Base-by-base conservation (phyloP, 2,797 vertebrate genomes). In the Orientallactaga sibirica region DNA sequence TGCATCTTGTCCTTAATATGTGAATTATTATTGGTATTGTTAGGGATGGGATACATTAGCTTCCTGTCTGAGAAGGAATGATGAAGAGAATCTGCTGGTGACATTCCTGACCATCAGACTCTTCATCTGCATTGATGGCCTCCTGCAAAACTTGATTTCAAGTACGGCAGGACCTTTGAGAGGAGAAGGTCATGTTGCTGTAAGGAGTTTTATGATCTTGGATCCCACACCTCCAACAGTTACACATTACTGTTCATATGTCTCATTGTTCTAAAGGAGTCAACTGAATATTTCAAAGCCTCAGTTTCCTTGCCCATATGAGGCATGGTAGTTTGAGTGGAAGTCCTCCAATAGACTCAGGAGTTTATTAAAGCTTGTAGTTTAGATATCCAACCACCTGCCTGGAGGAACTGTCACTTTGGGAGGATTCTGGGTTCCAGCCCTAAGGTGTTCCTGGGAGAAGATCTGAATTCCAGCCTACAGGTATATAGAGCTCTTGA, bases 41-140 rank as follows among this genome's bases (percentile, higher is more conserved):
- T 87, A 68, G 86, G 14, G 41, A 37, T 25, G 70, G 12, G 62
- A 83, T 61, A 70, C 58, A 52, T 73, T 43, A 70, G 11, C 15
- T 1, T 24, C 37, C 88, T 93, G 33, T 70, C 85, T 91, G 18
- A 41, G 62, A 91, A 86, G 62, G 25, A 86, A 82, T 61, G 41
- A 27, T 83, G 37, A 52, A 43, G 41, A 88, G 66, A 37, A 64
- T 24, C 20, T 55, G 27, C 14, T 70, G 16, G 33, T 48, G n/a
- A 80, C 52, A 43, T 4, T 71, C 24, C 55, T 37, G 43, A 37
- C 43, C 43, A 24, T 67, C 12, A 22, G 2, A 15, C 1, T 58
- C 18, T 81, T 27, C 22, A 29, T 37, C 62, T 86, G 4, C 16
- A 37, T 27, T 70, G 33, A n/a, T 0, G 3, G 41, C 5, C 16